phyloP scores from a whole-genome alignment of 2,888 invertebrate genomes.

The Charanyca ferruginea region DNA sequence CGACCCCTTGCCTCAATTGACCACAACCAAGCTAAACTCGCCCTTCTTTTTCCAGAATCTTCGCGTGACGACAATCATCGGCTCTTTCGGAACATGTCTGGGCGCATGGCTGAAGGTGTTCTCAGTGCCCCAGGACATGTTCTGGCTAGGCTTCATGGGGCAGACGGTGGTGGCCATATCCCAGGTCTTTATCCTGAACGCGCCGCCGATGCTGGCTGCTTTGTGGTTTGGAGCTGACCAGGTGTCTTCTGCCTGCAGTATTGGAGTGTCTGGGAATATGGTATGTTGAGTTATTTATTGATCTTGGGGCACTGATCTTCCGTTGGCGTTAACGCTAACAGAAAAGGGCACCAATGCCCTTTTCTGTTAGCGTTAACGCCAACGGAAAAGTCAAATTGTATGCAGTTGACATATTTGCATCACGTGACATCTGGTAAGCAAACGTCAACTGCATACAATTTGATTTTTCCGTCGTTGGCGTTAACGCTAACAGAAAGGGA shows the following conservation, averaged over 20 bases:
- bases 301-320: too few relatives aligned
- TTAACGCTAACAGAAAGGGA: too few relatives aligned
- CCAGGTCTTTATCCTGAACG: constrained; percentile 97
- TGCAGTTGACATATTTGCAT: too few relatives aligned
- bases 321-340: too few relatives aligned
- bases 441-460: too few relatives aligned
- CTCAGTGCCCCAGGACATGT: constrained; percentile 96
- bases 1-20: background rate
- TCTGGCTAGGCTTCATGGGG: constrained; percentile 97
- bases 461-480: too few relatives aligned
- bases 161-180: constrained; percentile 97
- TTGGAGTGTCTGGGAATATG: constrained; percentile 99
- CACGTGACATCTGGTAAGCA: too few relatives aligned
- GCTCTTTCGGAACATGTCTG: constrained; percentile 95
- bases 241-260: constrained; percentile 98
- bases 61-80: constrained; percentile 95
- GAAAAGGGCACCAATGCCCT: too few relatives aligned
- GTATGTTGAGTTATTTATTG: constrained; percentile 84
- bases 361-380: too few relatives aligned
- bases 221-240: constrained; percentile 99
- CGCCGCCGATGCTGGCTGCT: constrained; percentile 98
- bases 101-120: constrained; percentile 98
- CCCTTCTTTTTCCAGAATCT: constrained; percentile 93
- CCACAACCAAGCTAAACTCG: constrained; percentile 11
- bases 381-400: too few relatives aligned